A percentile compares a stretch with the other conserved stretches of the same genome.
These are phyloP conservation scores for Diarsia dahlii DNA, from an alignment of 2,888 invertebrate genomes.

Conservation along the genomic window DNA sequence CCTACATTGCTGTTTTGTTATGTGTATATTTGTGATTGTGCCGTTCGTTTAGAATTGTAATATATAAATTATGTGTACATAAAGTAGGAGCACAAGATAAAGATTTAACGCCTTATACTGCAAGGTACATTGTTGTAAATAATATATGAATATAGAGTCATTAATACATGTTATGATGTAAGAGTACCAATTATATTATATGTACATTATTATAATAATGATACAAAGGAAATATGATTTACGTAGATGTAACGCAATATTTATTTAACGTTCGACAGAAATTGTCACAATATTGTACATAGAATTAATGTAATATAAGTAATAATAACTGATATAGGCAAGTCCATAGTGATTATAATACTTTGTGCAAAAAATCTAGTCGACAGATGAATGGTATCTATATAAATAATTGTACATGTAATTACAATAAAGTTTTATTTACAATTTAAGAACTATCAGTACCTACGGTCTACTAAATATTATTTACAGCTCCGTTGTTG, in stretches of 20 bases:
- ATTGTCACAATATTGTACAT: slow-evolving; percentile 83
- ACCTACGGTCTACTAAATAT: slow-evolving; percentile 39
- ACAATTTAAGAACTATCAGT: slow-evolving; percentile 72
- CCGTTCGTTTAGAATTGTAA: slow-evolving; percentile 53
- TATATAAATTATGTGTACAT: slow-evolving; percentile 56
- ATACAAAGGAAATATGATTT: slow-evolving; percentile 65
- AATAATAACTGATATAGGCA: slow-evolving; percentile 78
- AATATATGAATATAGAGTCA: slow-evolving; percentile 65
- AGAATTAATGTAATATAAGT: slow-evolving; percentile 64
- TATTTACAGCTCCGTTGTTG: slow-evolving; percentile 95
- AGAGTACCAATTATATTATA: slow-evolving; percentile 63
- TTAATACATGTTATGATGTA: slow-evolving; percentile 60
- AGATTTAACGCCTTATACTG: slow-evolving; percentile 72
- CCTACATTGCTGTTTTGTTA: slow-evolving; percentile 48
- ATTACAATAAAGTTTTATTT: slow-evolving; percentile 86
- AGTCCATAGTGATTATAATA: slow-evolving; percentile 86
- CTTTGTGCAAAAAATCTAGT: slow-evolving; percentile 90
- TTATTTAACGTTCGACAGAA: slow-evolving; percentile 74
- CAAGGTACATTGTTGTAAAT: slow-evolving; percentile 73
- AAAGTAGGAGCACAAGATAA: slow-evolving; percentile 68
- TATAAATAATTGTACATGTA: slow-evolving; percentile 83
- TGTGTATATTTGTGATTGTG: slow-evolving; percentile 46
- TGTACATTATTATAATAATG: slow-evolving; percentile 65
- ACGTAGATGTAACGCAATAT: slow-evolving; percentile 69
- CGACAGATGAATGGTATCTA: slow-evolving; percentile 87